phyloP scores from a whole-genome alignment of 2,888 invertebrate species.

The Clepsis dumicolana region DNA sequence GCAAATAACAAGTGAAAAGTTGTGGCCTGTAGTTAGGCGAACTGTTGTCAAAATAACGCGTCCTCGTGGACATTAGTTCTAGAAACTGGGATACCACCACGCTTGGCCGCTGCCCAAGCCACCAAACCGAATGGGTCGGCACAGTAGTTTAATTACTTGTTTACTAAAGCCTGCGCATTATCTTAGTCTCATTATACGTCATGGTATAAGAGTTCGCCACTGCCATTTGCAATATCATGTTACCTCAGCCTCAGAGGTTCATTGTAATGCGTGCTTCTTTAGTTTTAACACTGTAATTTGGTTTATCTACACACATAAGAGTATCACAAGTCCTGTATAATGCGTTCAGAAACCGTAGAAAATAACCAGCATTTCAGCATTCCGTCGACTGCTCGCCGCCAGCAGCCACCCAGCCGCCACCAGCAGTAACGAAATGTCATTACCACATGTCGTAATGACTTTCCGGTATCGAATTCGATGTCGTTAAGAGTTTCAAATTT shows the following conservation, averaged over 20 bases:
- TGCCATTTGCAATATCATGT: neutral
- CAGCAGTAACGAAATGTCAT: too few relatives aligned
- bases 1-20: conserved; percentile 18
- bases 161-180: conserved; percentile 12
- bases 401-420: too few relatives aligned
- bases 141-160: conserved; percentile 17
- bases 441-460: too few relatives aligned
- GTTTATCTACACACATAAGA: too few relatives aligned
- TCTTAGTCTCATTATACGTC: neutral
- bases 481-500: too few relatives aligned
- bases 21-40: conserved; percentile 13
- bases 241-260: neutral
- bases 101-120: conserved; percentile 34
- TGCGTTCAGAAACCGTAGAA: too few relatives aligned
- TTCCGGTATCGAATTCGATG: too few relatives aligned
- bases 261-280: neutral
- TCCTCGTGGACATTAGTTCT: conserved; percentile 18
- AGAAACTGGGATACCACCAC: conserved; percentile 15
- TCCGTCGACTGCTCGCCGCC: too few relatives aligned
- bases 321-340: too few relatives aligned
- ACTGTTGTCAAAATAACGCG: conserved; percentile 15
- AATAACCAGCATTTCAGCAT: too few relatives aligned
- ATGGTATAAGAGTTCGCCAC: neutral
- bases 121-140: conserved; percentile 13
- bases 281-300: too few relatives aligned